A percentile compares a stretch with the other conserved stretches of the same genome.
Evolutionary conservation across 2,797 vertebrate genomes (phyloP).

Genomic region (Micrastur ruficollis): DNA sequence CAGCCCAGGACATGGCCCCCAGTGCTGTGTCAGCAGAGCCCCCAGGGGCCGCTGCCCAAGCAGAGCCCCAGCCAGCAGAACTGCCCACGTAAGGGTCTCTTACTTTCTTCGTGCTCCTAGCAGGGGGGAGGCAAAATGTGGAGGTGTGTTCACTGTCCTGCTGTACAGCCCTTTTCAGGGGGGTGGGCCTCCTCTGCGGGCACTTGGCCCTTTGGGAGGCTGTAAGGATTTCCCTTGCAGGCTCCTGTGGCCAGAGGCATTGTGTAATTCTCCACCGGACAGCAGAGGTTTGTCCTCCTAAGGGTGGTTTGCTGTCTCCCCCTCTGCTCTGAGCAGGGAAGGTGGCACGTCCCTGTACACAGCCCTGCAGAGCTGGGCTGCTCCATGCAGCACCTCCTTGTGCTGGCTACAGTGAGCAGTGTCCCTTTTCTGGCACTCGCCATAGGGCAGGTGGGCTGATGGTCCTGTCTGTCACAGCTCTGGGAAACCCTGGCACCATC

Average conservation of each 20-base stretch:
- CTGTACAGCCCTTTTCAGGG: not conserved
- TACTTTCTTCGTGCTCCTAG: not conserved
- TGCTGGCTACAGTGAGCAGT: no score
- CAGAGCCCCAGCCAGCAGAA: not conserved
- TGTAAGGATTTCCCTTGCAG: not conserved
- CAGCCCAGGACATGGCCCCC: not conserved
- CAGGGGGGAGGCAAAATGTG: not conserved
- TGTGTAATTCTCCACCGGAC: rapidly evolving
- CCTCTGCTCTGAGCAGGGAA: not conserved
- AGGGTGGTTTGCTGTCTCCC: not conserved
- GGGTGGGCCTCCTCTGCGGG: not conserved
- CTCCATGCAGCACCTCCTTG: rapidly evolving
- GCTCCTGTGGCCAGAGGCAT: rapidly evolving
- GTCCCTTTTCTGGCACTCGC: not conserved
- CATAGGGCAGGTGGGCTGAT: rapidly evolving
- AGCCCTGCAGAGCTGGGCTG: not conserved
- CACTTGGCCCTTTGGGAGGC: rapidly evolving
- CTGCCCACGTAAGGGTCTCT: slow-evolving; percentile 67
- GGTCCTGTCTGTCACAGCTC: not conserved
- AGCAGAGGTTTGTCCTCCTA: not conserved
- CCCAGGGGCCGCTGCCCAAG: not conserved
- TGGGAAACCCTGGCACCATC: not conserved
- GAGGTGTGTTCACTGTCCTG: not conserved
- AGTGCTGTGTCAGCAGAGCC: not conserved
- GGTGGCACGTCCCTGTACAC: rapidly evolving